phyloP scores from a whole-genome alignment of 2,113 vertebrate species.

The Paratilapia polleni region DNA sequence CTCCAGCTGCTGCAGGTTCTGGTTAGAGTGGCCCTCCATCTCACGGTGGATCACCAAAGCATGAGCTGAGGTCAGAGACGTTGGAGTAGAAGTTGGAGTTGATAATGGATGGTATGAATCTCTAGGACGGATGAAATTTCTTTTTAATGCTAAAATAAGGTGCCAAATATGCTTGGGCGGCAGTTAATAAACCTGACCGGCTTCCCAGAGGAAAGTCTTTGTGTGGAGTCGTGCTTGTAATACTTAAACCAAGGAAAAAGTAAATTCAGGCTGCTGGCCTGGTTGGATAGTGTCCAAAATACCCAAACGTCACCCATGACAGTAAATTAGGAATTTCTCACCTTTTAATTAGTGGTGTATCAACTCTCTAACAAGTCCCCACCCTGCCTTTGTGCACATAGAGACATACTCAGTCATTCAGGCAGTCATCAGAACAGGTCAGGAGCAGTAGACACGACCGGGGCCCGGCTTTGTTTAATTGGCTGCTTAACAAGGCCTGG shows the following conservation, averaged over 20 bases:
- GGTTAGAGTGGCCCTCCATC: neutral
- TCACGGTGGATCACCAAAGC: neutral
- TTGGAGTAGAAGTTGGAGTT: neutral
- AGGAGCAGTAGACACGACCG: constrained; percentile 47
- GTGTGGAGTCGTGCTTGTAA: neutral
- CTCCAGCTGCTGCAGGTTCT: neutral
- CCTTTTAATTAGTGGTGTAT: constrained; percentile 61
- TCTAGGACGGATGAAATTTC: accelerated
- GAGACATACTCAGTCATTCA: constrained; percentile 29
- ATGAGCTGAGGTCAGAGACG: neutral
- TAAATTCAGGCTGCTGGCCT: neutral
- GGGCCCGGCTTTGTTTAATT: constrained; percentile 72
- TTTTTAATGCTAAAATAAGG: neutral
- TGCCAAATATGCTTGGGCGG: neutral
- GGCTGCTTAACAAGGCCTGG: constrained; percentile 71
- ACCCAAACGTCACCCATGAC: constrained; percentile 37
- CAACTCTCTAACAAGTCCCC: constrained; percentile 49
- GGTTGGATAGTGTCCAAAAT: constrained; percentile 37
- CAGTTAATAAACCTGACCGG: neutral
- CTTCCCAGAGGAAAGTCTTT: neutral
- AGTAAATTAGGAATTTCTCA: constrained; percentile 60
- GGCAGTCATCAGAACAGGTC: constrained; percentile 61
- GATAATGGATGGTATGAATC: neutral
- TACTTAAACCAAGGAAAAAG: constrained; percentile 7
- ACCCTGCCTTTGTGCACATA: neutral